Evolutionary conservation across 2,797 vertebrate species (phyloP).

Genomic region (Odontamblyopus rebecca): DNA sequence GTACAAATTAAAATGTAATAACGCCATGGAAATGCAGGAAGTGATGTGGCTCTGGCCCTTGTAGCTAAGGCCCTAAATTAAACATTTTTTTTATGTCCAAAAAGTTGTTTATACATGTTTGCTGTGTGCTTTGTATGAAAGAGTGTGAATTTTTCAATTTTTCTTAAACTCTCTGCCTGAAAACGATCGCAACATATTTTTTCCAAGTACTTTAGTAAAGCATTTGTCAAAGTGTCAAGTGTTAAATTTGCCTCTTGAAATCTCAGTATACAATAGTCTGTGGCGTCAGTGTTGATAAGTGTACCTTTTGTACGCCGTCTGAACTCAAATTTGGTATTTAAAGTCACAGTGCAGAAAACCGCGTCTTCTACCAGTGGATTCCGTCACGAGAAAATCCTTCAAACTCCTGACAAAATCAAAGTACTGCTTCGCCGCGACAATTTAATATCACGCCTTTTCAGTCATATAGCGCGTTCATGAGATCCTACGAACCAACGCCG

Average conservation of each 20-base stretch:
- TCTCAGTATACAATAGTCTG: no score
- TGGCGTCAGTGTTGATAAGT: neutral
- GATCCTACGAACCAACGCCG: neutral
- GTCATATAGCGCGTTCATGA: constrained; percentile 11
- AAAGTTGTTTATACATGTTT: no score
- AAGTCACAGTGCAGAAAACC: neutral
- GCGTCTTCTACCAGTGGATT: neutral
- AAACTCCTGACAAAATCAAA: constrained; percentile 8
- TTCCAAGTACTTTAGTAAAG: neutral
- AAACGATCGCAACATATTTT: neutral
- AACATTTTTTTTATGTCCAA: no score
- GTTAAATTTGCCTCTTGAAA: no score
- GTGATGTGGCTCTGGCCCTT: no score
- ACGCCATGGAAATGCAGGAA: no score
- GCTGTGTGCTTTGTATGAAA: no score
- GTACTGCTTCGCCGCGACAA: neutral
- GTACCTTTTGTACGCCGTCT: neutral
- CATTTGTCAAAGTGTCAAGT: no score
- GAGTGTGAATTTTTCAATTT: no score
- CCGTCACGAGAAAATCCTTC: neutral
- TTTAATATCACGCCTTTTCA: constrained; percentile 13
- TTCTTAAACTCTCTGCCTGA: no score
- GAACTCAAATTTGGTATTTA: neutral
- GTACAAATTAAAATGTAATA: no score
- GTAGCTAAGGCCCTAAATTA: no score